Base-by-base conservation (phyloP, 2,888 invertebrate genomes). In the Cheilosia variabilis region DNA sequence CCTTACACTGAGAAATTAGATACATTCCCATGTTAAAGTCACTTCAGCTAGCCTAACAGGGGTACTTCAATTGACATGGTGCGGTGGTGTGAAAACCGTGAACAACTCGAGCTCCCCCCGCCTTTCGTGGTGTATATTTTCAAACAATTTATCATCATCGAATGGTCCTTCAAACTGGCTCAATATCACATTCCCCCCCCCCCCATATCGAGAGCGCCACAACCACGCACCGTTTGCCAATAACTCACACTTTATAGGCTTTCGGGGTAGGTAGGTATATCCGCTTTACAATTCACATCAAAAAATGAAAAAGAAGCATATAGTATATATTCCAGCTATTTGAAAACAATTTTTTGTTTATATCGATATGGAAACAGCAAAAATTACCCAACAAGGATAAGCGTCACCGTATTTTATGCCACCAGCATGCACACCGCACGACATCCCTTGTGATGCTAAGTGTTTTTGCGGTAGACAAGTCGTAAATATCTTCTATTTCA, bases 401-500 rank as follows among this genome's bases (percentile, higher is more conserved):
- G 43, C 43, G 57, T 31, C 27, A 27, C 22, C 19, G 41, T 63
- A 60, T 34, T 73, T 57, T 71, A 63, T 55, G 22, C 47, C 71
- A 34, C 1, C 53, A 34, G n/a, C 66, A n/a, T 41, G 27, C 10
- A 37, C 34, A 50, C 57, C 24, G 9, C 31, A 31, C 31, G 31
- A 31, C 79, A 75, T 47, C 80, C 73, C 79, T 43, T 24, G 50
- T 75, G 78, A 41, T 69, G 65, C 75, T 81, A 86, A 86, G 76
- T 81, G 81, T 81, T 86, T 76, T 76, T 86, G 86, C 77, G 81
- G 81, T 62, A 80, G 84, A 86, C 80, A 80, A 76, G 71, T 81
- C 86, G 81, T 86, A 86, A 86, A 86, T 84, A 72, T 81, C 57
- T 57, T 77, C 62, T 77, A 77, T 86, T 81, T 86, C 86, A 86